phyloP scores from a whole-genome alignment of 1,140 invertebrate genomes.

The Drosophila sechellia region DNA sequence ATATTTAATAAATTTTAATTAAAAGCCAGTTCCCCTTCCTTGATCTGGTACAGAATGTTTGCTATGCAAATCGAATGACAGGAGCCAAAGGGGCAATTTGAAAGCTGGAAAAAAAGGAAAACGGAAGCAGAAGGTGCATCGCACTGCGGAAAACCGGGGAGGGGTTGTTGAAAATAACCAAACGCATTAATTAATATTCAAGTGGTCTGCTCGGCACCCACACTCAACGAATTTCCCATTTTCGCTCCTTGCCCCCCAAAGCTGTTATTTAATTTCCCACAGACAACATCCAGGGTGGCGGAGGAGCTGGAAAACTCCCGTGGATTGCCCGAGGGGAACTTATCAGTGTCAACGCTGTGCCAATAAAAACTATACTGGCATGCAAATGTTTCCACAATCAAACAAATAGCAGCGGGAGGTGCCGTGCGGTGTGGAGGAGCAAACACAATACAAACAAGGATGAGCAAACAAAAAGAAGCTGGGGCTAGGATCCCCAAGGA shows the following conservation, averaged over 20 bases:
- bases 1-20: slow-evolving; percentile 62
- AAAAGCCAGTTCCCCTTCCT: slow-evolving; percentile 35
- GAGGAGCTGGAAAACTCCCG: slow-evolving; percentile 6
- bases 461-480: slow-evolving; percentile 53
- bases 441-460: slow-evolving; percentile 61
- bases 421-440: slow-evolving; percentile 2
- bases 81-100: slow-evolving; percentile 53
- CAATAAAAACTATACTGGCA: slow-evolving; percentile 81
- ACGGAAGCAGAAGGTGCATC: slow-evolving; percentile 13
- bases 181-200: slow-evolving; percentile 65
- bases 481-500: slow-evolving; percentile 51
- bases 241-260: neutral
- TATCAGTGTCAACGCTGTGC: slow-evolving; percentile 82
- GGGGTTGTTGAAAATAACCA: slow-evolving; percentile 13
- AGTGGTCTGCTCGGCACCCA: slow-evolving; percentile 23
- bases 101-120: slow-evolving; percentile 5
- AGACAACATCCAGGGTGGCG: slow-evolving; percentile 8
- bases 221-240: neutral
- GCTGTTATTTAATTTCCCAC: slow-evolving; percentile 68
- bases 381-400: slow-evolving; percentile 81
- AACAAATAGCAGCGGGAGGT: slow-evolving; percentile 64
- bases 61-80: slow-evolving; percentile 76
- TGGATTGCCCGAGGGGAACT: slow-evolving; percentile 65
- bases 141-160: neutral
- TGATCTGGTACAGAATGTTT: slow-evolving; percentile 56